Evolutionary conservation across 2,888 invertebrate genomes (phyloP).

Genomic region (Crepidodera aurea): DNA sequence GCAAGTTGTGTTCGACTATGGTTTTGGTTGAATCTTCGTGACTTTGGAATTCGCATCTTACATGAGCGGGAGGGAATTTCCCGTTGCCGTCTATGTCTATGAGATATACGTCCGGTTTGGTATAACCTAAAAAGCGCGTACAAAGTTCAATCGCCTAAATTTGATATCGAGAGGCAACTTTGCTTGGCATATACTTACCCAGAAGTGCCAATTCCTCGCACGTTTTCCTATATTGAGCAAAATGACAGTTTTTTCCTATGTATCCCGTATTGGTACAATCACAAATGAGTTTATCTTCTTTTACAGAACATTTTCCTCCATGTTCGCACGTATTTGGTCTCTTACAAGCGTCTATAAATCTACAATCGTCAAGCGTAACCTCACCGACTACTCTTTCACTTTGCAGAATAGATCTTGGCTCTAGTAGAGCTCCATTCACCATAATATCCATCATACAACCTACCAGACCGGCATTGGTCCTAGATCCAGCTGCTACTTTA

Average conservation of each 20-base stretch:
- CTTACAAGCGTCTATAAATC: slow-evolving; percentile 88
- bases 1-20: slow-evolving; percentile 90
- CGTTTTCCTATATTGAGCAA: slow-evolving; percentile 88
- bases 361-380: slow-evolving; percentile 87
- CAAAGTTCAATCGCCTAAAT: no score
- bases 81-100: slow-evolving; percentile 96
- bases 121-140: slow-evolving; percentile 73
- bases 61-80: slow-evolving; percentile 88
- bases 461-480: slow-evolving; percentile 79
- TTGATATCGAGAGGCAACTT: no score
- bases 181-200: slow-evolving; percentile 62
- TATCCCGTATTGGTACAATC: slow-evolving; percentile 92
- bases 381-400: slow-evolving; percentile 86
- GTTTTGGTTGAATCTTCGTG: slow-evolving; percentile 85
- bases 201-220: slow-evolving; percentile 91
- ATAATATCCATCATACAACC: slow-evolving; percentile 92
- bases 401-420: slow-evolving; percentile 80
- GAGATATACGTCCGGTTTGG: slow-evolving; percentile 88
- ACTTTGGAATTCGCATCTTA: slow-evolving; percentile 91
- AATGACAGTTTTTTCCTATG: slow-evolving; percentile 93
- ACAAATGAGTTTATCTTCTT: slow-evolving; percentile 86
- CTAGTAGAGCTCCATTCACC: slow-evolving; percentile 82
- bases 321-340: slow-evolving; percentile 93
- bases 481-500: slow-evolving; percentile 79
- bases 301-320: slow-evolving; percentile 88